These are phyloP conservation scores for Dinoponera quadriceps DNA, from an alignment of 1,140 invertebrate species.

Conservation along the genomic window DNA sequence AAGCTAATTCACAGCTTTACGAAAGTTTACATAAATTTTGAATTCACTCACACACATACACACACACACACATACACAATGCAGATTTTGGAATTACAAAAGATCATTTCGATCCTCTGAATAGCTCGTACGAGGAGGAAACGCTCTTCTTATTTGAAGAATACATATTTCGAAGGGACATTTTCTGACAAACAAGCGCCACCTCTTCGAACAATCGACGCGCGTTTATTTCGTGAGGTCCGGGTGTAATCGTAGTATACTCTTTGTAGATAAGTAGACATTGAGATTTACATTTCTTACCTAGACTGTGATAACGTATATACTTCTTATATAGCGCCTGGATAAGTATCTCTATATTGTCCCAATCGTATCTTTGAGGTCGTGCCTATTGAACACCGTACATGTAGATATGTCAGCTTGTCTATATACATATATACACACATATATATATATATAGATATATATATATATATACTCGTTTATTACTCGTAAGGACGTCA, in stretches of 20 bases:
- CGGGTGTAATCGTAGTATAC: slow-evolving; percentile 27
- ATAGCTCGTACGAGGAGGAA: too few species aligned
- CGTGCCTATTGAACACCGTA: slow-evolving; percentile 35
- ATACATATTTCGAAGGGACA: too few species aligned
- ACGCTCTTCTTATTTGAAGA: too few species aligned
- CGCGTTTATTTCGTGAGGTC: slow-evolving; percentile 47
- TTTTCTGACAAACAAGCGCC: too few species aligned
- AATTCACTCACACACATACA: too few species aligned
- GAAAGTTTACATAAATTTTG: too few species aligned
- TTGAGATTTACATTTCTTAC: slow-evolving; percentile 4
- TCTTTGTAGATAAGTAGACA: slow-evolving; percentile 53
- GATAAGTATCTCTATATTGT: slow-evolving; percentile 41
- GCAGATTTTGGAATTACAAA: too few species aligned
- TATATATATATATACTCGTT: neutral
- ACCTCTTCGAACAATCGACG: too few species aligned
- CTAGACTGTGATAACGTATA: slow-evolving; percentile 30
- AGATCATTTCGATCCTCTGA: too few species aligned
- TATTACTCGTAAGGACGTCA: neutral
- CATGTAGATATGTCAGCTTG: slow-evolving; percentile 42
- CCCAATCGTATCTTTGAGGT: slow-evolving; percentile 25
- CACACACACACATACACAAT: too few species aligned
- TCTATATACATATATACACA: neutral
- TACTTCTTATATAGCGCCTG: slow-evolving; percentile 15
- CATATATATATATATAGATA: too few species aligned
- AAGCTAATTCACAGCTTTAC: too few species aligned